Evolutionary conservation across 1,140 invertebrate species (phyloP).

Genomic region (Scaptomyza hsui): DNA sequence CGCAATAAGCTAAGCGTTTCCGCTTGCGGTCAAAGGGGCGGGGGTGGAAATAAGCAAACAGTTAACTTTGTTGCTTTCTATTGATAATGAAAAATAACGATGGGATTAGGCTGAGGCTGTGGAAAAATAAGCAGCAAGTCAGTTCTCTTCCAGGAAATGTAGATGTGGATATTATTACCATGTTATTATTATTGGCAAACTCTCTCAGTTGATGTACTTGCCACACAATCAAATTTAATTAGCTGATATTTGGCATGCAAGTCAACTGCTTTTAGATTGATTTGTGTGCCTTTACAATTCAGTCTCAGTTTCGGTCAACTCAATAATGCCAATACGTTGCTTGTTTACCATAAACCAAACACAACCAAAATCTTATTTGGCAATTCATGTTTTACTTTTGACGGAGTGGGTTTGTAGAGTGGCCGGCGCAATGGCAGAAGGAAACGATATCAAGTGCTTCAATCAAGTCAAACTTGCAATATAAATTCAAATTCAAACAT

Average conservation of each 20-base stretch:
- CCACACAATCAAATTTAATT: slow-evolving; percentile 28
- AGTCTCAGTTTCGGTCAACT: slow-evolving; percentile 25
- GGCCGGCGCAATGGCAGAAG: slow-evolving; percentile 53
- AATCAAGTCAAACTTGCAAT: slow-evolving; percentile 81
- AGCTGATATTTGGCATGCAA: not conserved
- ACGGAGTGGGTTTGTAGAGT: slow-evolving; percentile 34
- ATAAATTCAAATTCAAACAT: slow-evolving; percentile 83
- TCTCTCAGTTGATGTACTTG: slow-evolving; percentile 7
- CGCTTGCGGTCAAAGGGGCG: not conserved
- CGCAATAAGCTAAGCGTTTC: slow-evolving; percentile 12
- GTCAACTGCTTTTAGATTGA: slow-evolving; percentile 1
- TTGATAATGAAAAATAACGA: slow-evolving; percentile 15
- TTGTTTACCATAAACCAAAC: slow-evolving; percentile 36
- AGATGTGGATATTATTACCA: too few species aligned
- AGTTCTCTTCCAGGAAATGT: not conserved
- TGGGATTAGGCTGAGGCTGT: not conserved
- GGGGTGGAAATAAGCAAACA: not conserved
- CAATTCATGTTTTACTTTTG: slow-evolving; percentile 1
- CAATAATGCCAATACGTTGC: slow-evolving; percentile 21
- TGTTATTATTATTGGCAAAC: not conserved
- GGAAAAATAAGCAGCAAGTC: too few species aligned
- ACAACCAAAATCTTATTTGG: slow-evolving; percentile 15
- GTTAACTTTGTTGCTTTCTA: not conserved
- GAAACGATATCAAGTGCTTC: slow-evolving; percentile 78
- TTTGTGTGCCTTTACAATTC: slow-evolving; percentile 16